Percentiles rank a stretch among this genome's conserved stretches.
Evolutionary conservation across 2,113 vertebrate genomes (phyloP).

Genomic region (Numenius arquata): DNA sequence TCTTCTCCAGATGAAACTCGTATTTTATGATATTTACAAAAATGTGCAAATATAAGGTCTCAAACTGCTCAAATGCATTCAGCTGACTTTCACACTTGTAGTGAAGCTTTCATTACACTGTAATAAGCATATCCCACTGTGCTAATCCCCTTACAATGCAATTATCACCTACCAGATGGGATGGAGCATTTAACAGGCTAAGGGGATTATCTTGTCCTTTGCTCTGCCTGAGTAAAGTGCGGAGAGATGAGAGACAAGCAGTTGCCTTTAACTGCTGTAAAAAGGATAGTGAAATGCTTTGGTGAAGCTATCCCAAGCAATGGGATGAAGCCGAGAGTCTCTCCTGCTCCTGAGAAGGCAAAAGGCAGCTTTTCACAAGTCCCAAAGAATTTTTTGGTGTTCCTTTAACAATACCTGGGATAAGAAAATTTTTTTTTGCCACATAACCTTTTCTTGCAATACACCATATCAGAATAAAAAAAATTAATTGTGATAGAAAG

Average conservation of each 20-base stretch:
- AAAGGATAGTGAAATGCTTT: not conserved
- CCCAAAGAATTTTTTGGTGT: not conserved
- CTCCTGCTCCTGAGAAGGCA: not conserved
- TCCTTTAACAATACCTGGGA: not conserved
- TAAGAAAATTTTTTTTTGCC: not conserved
- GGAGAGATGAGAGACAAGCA: not conserved
- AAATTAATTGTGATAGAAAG: not conserved
- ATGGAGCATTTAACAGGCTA: slow-evolving; percentile 63
- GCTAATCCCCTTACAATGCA: slow-evolving; percentile 59
- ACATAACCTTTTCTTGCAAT: not conserved
- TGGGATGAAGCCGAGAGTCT: not conserved
- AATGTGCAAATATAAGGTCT: not conserved
- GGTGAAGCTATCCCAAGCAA: not conserved
- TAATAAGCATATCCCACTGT: slow-evolving; percentile 10
- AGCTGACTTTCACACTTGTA: slow-evolving; percentile 42
- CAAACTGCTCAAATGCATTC: not conserved
- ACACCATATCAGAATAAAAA: not conserved
- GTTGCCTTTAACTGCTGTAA: not conserved
- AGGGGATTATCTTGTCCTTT: slow-evolving; percentile 65
- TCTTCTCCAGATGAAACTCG: not conserved
- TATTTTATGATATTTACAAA: not conserved
- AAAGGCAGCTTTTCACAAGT: not conserved
- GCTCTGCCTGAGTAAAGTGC: slow-evolving; percentile 13
- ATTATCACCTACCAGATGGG: slow-evolving; percentile 68
- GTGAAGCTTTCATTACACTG: slow-evolving; percentile 37